Evolutionary conservation across 2,888 invertebrate species (phyloP).

Genomic region (Capitulum mitella): DNA sequence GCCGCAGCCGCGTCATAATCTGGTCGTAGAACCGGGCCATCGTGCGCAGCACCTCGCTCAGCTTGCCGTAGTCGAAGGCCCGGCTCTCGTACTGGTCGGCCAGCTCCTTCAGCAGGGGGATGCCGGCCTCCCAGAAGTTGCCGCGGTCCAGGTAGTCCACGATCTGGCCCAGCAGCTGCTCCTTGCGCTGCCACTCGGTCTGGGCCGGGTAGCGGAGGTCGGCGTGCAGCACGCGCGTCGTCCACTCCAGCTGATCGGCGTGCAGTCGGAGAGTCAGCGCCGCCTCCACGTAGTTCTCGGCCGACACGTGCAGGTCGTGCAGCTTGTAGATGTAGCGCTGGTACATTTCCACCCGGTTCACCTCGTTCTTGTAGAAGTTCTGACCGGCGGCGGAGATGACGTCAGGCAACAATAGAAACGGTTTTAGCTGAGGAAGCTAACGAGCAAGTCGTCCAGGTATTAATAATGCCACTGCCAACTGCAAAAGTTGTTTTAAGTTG

Average conservation of each 20-base stretch:
- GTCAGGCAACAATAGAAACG: too few species aligned
- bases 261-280: conserved; percentile 88
- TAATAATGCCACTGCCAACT: too few species aligned
- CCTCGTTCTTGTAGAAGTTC: conserved; percentile 95
- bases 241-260: conserved; percentile 83
- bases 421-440: too few species aligned
- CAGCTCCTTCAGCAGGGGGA: conserved; percentile 82
- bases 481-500: too few species aligned
- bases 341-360: conserved; percentile 92
- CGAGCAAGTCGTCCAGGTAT: too few species aligned
- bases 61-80: conserved; percentile 76
- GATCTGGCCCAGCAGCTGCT: conserved; percentile 60
- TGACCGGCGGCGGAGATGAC: too few species aligned
- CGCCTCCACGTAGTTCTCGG: conserved; percentile 89
- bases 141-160: conserved; percentile 88
- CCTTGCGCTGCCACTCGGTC: conserved; percentile 83
- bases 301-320: conserved; percentile 81
- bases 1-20: conserved; percentile 75
- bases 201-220: conserved; percentile 55
- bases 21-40: conserved; percentile 88
- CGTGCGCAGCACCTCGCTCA: conserved; percentile 71
- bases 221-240: conserved; percentile 40
- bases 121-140: conserved; percentile 93
- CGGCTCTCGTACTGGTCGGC: conserved; percentile 77
- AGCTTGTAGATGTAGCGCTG: conserved; percentile 89